phyloP scores from a whole-genome alignment of 2,888 invertebrate genomes.

The Lottia gigantea region DNA sequence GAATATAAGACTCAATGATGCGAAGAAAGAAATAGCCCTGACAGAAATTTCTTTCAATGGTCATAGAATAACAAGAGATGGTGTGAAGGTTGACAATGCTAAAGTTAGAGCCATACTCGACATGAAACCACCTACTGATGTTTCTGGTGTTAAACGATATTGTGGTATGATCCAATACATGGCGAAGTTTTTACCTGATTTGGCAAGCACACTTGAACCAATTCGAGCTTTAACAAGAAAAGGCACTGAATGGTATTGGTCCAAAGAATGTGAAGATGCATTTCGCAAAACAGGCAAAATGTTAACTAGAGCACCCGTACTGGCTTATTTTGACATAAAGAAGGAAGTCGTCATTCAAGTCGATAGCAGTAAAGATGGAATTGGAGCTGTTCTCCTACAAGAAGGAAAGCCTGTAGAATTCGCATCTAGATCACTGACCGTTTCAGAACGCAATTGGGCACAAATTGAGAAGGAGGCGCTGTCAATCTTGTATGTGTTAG shows the following conservation, averaged over 20 bases:
- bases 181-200: conserved; percentile 27
- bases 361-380: conserved; percentile 39
- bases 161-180: conserved; percentile 36
- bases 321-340: conserved; percentile 30
- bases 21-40: conserved; percentile 19
- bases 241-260: conserved; percentile 35
- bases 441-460: background rate
- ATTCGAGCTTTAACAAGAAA: conserved; percentile 30
- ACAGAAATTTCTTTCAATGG: conserved; percentile 29
- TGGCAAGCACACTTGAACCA: conserved; percentile 24
- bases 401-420: conserved; percentile 31
- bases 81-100: conserved; percentile 39
- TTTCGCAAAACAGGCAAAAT: conserved; percentile 34
- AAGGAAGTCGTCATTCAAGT: conserved; percentile 27
- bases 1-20: conserved; percentile 29
- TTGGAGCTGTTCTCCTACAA: conserved; percentile 36
- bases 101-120: conserved; percentile 20
- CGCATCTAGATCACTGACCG: conserved; percentile 21
- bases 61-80: conserved; percentile 28
- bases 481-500: conserved; percentile 17
- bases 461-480: background rate
- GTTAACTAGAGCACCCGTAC: conserved; percentile 29
- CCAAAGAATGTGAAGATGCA: conserved; percentile 28
- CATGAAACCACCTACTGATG: background rate
- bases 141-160: conserved; percentile 30